Evolutionary conservation across 2,888 invertebrate species (phyloP).

Genomic region (Auanema freiburgensis): DNA sequence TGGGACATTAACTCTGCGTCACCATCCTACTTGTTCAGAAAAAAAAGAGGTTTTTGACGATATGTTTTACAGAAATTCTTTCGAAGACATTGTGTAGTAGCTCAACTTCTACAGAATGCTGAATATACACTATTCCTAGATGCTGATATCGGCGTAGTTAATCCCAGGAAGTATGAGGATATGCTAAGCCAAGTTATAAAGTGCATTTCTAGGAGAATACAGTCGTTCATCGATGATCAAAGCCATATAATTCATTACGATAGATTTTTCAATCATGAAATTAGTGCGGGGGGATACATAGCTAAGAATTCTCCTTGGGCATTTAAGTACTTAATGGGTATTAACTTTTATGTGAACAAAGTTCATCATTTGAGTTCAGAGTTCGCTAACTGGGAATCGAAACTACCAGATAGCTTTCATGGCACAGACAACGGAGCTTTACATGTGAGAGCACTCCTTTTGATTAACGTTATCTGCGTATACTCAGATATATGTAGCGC

Average conservation of each 20-base stretch:
- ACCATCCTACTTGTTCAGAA: too few species aligned
- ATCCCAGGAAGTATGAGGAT: not conserved
- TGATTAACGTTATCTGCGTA: not conserved
- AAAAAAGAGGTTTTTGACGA: too few species aligned
- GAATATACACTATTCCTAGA: not conserved
- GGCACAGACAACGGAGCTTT: constrained; percentile 4
- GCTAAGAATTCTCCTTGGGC: not conserved
- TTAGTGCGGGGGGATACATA: not conserved
- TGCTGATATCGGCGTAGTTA: not conserved
- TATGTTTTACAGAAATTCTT: not conserved
- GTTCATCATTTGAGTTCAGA: not conserved
- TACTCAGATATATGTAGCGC: too few species aligned
- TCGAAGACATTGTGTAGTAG: constrained; percentile 1
- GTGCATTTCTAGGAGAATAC: not conserved
- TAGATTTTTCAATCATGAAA: not conserved
- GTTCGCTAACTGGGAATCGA: not conserved
- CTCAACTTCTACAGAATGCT: not conserved
- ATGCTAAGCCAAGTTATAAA: not conserved
- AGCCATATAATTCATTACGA: not conserved
- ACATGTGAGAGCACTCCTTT: not conserved
- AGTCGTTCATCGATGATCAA: not conserved
- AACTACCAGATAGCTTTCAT: not conserved
- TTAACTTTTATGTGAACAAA: not conserved
- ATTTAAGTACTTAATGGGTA: not conserved
- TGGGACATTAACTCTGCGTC: too few species aligned